These are phyloP conservation scores for Phataginus tricuspis DNA, from an alignment of 2,797 vertebrate genomes.

Conservation along the genomic window DNA sequence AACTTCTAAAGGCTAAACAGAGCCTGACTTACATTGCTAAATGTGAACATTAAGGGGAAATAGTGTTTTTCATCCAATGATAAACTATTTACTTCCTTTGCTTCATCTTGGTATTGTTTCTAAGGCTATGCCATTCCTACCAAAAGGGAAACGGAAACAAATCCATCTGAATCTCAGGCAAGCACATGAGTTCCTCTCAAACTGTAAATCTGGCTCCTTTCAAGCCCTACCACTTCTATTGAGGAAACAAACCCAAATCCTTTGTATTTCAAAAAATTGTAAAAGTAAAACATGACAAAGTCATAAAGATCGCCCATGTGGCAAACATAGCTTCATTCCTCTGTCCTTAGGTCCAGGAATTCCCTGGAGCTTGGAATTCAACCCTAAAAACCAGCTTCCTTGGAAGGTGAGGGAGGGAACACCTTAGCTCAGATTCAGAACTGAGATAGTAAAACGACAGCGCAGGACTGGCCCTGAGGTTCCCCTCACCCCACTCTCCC, in stretches of 20 bases:
- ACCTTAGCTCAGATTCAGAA: background rate
- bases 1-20: background rate
- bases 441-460: fast-evolving
- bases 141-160: background rate
- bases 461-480: fast-evolving
- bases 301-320: background rate
- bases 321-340: background rate
- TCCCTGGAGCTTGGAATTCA: background rate
- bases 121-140: background rate
- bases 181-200: background rate
- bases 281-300: background rate
- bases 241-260: background rate
- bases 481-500: no score
- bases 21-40: background rate
- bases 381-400: fast-evolving
- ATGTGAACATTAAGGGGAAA: background rate
- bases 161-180: background rate
- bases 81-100: background rate
- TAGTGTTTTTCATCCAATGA: background rate
- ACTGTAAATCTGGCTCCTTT: background rate
- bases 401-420: no score
- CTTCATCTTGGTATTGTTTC: background rate
- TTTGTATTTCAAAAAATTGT: background rate
- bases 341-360: background rate
- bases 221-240: background rate